Evolutionary conservation across 2,113 vertebrate genomes (phyloP).

Genomic region (Pygoscelis antarcticus): DNA sequence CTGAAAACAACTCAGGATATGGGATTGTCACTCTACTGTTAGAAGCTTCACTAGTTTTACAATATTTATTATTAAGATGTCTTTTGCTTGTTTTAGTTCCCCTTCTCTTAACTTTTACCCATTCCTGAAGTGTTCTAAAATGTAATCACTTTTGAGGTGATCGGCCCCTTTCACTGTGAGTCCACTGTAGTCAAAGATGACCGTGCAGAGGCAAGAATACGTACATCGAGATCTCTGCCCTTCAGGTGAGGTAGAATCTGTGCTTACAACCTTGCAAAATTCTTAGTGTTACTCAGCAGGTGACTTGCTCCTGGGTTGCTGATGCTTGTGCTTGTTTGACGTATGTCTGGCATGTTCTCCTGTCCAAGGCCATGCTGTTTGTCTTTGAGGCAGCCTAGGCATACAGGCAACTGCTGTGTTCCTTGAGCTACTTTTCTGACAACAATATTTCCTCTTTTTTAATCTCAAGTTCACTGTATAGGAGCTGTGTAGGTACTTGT

Average conservation of each 20-base stretch:
- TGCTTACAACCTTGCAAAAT: not conserved
- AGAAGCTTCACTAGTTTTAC: not conserved
- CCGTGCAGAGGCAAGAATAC: not conserved
- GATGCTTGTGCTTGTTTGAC: not conserved
- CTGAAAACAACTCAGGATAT: not conserved
- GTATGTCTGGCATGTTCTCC: accelerated
- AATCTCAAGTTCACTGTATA: not conserved
- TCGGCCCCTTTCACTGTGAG: not conserved
- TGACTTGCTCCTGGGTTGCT: not conserved
- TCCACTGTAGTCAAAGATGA: not conserved
- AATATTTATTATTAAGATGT: not conserved
- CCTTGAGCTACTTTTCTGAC: not conserved
- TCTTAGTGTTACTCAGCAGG: not conserved
- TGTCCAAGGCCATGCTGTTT: not conserved
- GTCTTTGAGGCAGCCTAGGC: not conserved
- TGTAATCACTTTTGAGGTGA: not conserved
- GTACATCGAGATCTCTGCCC: not conserved
- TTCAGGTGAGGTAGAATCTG: not conserved
- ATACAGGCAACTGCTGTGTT: not conserved
- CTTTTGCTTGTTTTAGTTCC: not conserved
- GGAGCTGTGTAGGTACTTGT: not conserved
- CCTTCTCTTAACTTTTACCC: not conserved
- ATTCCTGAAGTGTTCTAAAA: not conserved
- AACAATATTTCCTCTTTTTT: not conserved
- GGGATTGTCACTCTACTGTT: not conserved